phyloP scores from a whole-genome alignment of 2,888 invertebrate species.

The Caenorhabditis japonica region DNA sequence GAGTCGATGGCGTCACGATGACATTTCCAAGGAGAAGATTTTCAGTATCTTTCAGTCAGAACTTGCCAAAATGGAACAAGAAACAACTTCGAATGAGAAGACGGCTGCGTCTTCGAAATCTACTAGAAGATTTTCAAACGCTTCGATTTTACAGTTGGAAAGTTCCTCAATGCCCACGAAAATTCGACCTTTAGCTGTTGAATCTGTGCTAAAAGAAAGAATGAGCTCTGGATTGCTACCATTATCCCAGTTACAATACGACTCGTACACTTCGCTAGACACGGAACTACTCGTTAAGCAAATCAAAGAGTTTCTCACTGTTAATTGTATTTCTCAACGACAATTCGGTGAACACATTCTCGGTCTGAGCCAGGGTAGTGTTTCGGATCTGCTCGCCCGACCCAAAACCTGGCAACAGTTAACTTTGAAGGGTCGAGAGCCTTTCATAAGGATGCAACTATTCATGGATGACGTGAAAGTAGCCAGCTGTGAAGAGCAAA shows the following conservation, averaged over 20 bases:
- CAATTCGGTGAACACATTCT: conserved; percentile 98
- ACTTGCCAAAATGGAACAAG: conserved; percentile 87
- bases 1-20: conserved; percentile 87
- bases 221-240: conserved; percentile 87
- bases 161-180: conserved; percentile 4
- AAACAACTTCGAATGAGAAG: conserved; percentile 16
- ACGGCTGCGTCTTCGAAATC: neutral
- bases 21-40: conserved; percentile 95
- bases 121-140: conserved; percentile 18
- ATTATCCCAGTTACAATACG: conserved; percentile 98
- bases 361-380: conserved; percentile 94
- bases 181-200: conserved; percentile 10
- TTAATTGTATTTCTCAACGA: conserved; percentile 87
- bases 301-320: conserved; percentile 79
- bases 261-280: conserved; percentile 91
- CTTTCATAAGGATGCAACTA: conserved; percentile 97
- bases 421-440: conserved; percentile 90
- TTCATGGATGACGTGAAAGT: conserved; percentile 82
- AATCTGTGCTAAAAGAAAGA: conserved; percentile 54
- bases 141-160: neutral
- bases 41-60: conserved; percentile 95
- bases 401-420: conserved; percentile 99
- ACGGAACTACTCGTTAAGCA: conserved; percentile 92
- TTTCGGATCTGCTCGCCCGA: conserved; percentile 94
- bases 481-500: conserved; percentile 77